Base-by-base conservation (phyloP, 2,888 invertebrate species). In the Nomada fucata region DNA sequence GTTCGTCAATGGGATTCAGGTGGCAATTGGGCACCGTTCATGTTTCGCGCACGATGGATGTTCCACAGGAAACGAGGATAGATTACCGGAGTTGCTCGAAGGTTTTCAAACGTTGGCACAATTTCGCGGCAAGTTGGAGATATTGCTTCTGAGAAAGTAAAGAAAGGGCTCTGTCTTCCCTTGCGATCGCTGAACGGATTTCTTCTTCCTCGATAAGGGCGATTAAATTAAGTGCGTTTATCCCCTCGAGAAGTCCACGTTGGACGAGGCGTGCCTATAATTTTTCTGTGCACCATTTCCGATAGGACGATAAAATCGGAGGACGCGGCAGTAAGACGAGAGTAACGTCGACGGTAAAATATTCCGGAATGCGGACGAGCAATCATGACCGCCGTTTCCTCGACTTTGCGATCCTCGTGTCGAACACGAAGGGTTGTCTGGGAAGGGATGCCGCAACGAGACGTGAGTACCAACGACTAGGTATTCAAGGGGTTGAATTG, bases 311-410 rank as follows among this genome's bases (percentile, higher is more conserved):
- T 71, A 52, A 70, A 50, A 70, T 61, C 50, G 71, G 52, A 13
- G 20, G 59, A 23, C 15, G 50, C 20, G 20, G 55, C 57, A 26
- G 20, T 71, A 72, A 84, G 78, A 7, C 65, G 20, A 18, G 60
- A 68, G 82, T 82, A 76, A 83, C 73, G 74, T 79, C 47, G 57
- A 47, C 44, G 76, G 81, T 76, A 83, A 81, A 89, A 86, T 85
- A 86, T 90, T 81, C 79, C 74, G 88, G 90, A 91, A 90, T 89
- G 90, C 82, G 89, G 89, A 91, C 88, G 88, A 86, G 88, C 85
- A 86, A 90, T 88, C 82, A 86, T 80, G 86, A 73, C 83, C 63
- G 88, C 86, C 87, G 84, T 90, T 90, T 80, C 87, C 71, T 60
- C 75, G 73, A 79, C 68, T 72, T 84, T 82, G 68, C 74, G 72